Evolutionary conservation across 2,113 vertebrate species (phyloP), one percentile per base, ranked within the genome.

Genomic region (Myiozetetes cayanensis): DNA sequence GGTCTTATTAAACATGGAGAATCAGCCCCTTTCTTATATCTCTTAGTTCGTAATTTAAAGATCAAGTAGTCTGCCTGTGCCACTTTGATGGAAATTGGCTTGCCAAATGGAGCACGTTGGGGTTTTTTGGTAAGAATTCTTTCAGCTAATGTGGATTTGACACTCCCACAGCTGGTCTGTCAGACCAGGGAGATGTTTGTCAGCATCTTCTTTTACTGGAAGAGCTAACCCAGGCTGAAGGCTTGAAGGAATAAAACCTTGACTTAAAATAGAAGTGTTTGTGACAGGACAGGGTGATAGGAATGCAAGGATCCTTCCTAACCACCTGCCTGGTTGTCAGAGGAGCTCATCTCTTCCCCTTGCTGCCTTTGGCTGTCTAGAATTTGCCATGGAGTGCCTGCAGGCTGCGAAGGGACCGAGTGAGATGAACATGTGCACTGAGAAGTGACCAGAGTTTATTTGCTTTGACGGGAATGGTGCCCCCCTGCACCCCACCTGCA

Each of bases 211-310:
- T 90, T 74, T 62, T 84, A 62, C 72, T 86, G 66, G 28, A 70
- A 72, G 68, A 95, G 41, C 74, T 91, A 93, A 90, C 73, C 55
- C 73, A 58, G 46, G 67, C 85, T 90, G 78, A 95, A 94, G 74
- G 71, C 76, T 74, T 65, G 43, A 89, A 85, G 80, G 70, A 83
- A 62, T 56, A 90, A 93, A 90, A 88, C 70, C 25, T 65, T 76
- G 63, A 89, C 83, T 94, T 89, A 89, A 78, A 86, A 92, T 92
- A 90, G 55, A 93, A 95, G 43, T 46, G 72, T 70, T 92, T 92
- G 65, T 95, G 94, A 95, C 79, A 93, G 92, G 90, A 78, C 18
- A 10, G 52, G 65, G 55, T 70, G 63, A 80, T 41, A 43, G 56
- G 72, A 90, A 67, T 81, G 61, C 59, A 88, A 80, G 27, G 63